Percentiles rank a stretch among this genome's conserved stretches.
phyloP scores from a whole-genome alignment of 2,888 invertebrate genomes.

The Erebia palarica region DNA sequence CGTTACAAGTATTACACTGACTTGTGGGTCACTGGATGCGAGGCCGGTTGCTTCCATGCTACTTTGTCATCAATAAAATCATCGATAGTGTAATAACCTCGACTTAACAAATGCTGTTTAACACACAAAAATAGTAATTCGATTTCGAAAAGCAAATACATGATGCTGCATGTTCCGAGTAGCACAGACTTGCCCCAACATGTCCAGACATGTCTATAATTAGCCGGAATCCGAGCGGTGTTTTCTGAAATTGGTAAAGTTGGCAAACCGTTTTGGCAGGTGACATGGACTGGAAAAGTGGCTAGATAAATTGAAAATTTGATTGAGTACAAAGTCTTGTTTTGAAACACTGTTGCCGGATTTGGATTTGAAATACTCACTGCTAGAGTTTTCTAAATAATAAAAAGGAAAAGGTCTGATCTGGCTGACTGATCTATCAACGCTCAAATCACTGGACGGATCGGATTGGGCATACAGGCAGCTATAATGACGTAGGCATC shows the following conservation, averaged over 20 bases:
- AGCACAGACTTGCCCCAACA: slow-evolving; percentile 24
- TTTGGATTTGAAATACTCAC: slow-evolving; percentile 6
- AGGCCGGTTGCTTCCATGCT: too few relatives aligned
- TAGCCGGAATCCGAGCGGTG: slow-evolving; percentile 26
- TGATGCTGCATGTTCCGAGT: slow-evolving; percentile 24
- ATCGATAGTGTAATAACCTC: too few relatives aligned
- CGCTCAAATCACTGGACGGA: too few relatives aligned
- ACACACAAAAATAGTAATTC: slow-evolving; percentile 8
- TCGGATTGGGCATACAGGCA: too few relatives aligned
- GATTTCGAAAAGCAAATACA: slow-evolving; percentile 4
- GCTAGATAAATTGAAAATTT: slow-evolving; percentile 13
- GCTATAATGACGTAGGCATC: too few relatives aligned
- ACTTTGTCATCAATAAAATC: too few relatives aligned
- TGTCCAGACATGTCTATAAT: slow-evolving; percentile 30
- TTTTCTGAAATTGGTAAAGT: slow-evolving; percentile 29
- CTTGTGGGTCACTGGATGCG: too few relatives aligned
- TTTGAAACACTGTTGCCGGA: background rate
- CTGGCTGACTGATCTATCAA: too few relatives aligned
- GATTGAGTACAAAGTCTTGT: slow-evolving; percentile 1
- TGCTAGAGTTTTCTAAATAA: background rate
- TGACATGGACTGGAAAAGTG: slow-evolving; percentile 12
- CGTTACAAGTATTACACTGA: too few relatives aligned
- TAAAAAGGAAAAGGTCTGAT: too few relatives aligned
- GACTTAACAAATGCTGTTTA: too few relatives aligned
- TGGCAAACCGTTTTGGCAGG: slow-evolving; percentile 22